phyloP scores from a whole-genome alignment of 2,888 invertebrate species.

The Cheilosia grossa region DNA sequence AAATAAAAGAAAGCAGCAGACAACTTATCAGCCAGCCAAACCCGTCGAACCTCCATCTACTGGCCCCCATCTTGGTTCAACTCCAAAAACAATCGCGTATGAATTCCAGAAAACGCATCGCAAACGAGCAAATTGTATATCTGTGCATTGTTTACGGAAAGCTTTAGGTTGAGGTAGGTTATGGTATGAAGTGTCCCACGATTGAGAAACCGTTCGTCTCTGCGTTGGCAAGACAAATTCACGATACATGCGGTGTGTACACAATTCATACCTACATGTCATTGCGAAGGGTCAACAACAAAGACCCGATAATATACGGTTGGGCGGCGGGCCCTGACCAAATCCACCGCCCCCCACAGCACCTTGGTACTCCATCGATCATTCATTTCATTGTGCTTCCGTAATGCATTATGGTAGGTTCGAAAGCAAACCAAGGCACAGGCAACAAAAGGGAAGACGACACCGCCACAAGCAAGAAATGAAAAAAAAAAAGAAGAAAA shows the following conservation, averaged over 20 bases:
- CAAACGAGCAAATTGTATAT: constrained; percentile 14
- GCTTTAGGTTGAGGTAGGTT: constrained; percentile 48
- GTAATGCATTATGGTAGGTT: constrained; percentile 63
- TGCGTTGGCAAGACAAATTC: constrained; percentile 13
- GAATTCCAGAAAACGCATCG: constrained; percentile 8
- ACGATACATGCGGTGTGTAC: constrained; percentile 3
- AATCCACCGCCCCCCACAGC: not conserved
- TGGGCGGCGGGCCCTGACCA: not conserved
- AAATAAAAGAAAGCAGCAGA: no score
- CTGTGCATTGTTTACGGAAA: constrained; percentile 29
- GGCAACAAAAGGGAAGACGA: constrained; percentile 56
- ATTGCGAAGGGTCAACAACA: constrained; percentile 51
- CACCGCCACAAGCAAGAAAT: constrained; percentile 44
- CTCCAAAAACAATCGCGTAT: not conserved
- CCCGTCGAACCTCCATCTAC: not conserved
- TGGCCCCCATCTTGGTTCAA: not conserved
- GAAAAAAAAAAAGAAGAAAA: constrained; percentile 3
- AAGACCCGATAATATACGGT: constrained; percentile 27
- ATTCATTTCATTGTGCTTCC: constrained; percentile 55
- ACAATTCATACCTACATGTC: not conserved
- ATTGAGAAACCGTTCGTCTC: constrained; percentile 35
- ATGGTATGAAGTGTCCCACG: constrained; percentile 20
- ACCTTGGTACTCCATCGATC: constrained; percentile 23
- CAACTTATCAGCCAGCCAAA: no score
- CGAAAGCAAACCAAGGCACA: constrained; percentile 30